Conservation (phyloP, 1,140 invertebrate genomes). For the Tetragnatha versicolor region DNA sequence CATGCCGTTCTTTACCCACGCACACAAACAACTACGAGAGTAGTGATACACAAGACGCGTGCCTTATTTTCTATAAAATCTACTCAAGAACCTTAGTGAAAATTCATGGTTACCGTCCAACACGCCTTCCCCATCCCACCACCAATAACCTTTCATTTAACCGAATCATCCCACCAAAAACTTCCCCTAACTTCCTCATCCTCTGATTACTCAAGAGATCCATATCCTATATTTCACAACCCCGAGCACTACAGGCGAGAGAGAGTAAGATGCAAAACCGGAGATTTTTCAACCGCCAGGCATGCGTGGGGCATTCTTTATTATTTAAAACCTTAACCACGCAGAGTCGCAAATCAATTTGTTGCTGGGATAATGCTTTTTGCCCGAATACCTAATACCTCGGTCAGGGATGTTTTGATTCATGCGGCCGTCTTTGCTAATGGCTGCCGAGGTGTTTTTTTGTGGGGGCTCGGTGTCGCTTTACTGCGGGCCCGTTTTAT, state of each 20-base stretch:
- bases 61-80: too few species aligned
- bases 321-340: constrained; percentile 46
- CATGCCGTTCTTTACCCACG: too few species aligned
- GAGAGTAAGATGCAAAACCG: neutral
- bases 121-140: too few species aligned
- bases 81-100: too few species aligned
- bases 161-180: too few species aligned
- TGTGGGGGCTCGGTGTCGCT: neutral
- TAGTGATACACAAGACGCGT: too few species aligned
- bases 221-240: neutral
- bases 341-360: constrained; percentile 45
- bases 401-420: constrained; percentile 35
- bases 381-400: neutral
- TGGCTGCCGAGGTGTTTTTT: constrained; percentile 22
- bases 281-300: neutral
- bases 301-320: constrained; percentile 28
- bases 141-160: too few species aligned
- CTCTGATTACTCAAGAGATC: constrained; percentile 9
- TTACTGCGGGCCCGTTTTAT: constrained; percentile 10
- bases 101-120: too few species aligned
- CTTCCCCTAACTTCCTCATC: neutral
- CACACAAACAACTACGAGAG: too few species aligned
- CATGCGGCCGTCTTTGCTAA: neutral
- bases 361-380: constrained; percentile 23
- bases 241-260: neutral